These are phyloP conservation scores for Caenorhabditis macrosperma DNA, from an alignment of 2,888 invertebrate genomes.

Conservation along the genomic window DNA sequence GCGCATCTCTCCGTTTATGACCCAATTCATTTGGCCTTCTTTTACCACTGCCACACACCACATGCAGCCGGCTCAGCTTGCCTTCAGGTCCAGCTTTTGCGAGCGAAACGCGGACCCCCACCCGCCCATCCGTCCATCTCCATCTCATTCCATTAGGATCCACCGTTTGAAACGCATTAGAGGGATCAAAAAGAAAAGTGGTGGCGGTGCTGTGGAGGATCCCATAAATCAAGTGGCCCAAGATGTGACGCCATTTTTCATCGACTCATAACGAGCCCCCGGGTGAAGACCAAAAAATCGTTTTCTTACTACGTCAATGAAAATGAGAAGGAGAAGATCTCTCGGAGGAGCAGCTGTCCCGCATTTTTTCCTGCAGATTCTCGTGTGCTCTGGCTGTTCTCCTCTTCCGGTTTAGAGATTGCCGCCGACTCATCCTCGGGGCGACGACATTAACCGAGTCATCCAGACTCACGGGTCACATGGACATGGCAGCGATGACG, in stretches of 20 bases:
- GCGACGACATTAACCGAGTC: neutral
- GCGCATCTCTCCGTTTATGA: conserved; percentile 17
- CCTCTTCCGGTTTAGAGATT: conserved; percentile 18
- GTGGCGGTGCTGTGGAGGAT: conserved; percentile 16
- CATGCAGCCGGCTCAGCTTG: conserved; percentile 23
- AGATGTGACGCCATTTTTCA: conserved; percentile 4
- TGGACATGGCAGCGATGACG: conserved; percentile 11
- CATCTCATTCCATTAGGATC: conserved; percentile 34
- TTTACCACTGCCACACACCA: neutral
- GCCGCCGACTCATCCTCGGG: neutral
- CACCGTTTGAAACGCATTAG: conserved; percentile 18
- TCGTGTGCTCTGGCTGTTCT: neutral
- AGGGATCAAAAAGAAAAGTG: neutral
- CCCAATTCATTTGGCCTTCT: conserved; percentile 19
- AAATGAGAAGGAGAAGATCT: conserved; percentile 17
- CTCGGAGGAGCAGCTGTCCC: conserved; percentile 11
- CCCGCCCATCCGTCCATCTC: too few species aligned
- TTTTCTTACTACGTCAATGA: conserved; percentile 36
- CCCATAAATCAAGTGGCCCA: conserved; percentile 32
- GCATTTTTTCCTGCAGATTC: conserved; percentile 15
- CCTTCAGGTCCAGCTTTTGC: neutral
- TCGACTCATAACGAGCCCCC: conserved; percentile 6
- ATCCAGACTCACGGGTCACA: conserved; percentile 4
- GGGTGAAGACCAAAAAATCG: conserved; percentile 18
- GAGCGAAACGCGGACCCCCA: neutral